A percentile compares a stretch with the other conserved stretches of the same genome.
These are phyloP conservation scores for Andrena hattorfiana DNA, from an alignment of 2,888 invertebrate genomes.

Conservation along the genomic window DNA sequence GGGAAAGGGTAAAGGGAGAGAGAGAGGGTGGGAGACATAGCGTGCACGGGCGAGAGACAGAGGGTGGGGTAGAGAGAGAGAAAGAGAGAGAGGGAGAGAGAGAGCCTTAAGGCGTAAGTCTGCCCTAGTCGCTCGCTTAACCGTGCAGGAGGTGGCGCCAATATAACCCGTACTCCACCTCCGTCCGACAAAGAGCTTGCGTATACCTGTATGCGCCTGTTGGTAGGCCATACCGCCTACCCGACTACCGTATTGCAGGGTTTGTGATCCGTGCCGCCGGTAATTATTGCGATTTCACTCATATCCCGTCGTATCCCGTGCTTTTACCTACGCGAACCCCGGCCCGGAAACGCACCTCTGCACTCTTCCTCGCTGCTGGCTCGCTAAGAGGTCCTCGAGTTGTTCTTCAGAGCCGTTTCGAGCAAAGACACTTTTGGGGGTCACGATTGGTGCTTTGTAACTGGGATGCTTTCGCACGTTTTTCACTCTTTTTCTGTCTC, in stretches of 20 bases:
- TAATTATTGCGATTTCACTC: conserved; percentile 78
- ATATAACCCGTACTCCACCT: conserved; percentile 77
- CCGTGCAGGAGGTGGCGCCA: conserved; percentile 88
- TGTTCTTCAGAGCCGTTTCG: too few species aligned
- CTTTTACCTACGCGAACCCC: conserved; percentile 10
- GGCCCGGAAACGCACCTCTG: conserved; percentile 9
- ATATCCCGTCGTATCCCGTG: conserved; percentile 50
- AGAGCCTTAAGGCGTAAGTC: conserved; percentile 85
- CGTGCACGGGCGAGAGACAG: conserved; percentile 84
- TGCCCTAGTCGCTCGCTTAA: conserved; percentile 86
- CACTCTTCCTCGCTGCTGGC: background rate
- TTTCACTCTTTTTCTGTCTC: too few species aligned
- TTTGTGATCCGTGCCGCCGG: conserved; percentile 76
- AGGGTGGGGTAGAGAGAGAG: conserved; percentile 77
- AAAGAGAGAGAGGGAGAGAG: conserved; percentile 75
- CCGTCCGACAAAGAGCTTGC: conserved; percentile 80
- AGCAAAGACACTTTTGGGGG: background rate
- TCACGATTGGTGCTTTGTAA: background rate
- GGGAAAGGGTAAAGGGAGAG: conserved; percentile 56
- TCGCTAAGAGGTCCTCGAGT: background rate
- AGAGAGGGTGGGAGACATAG: conserved; percentile 52
- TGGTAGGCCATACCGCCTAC: conserved; percentile 74
- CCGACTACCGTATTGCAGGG: conserved; percentile 75
- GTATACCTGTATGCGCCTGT: conserved; percentile 79
- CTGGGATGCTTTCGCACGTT: too few species aligned